These are phyloP conservation scores for Rhadina sibilatrix DNA, from an alignment of 2,113 vertebrate genomes.

Conservation along the genomic window DNA sequence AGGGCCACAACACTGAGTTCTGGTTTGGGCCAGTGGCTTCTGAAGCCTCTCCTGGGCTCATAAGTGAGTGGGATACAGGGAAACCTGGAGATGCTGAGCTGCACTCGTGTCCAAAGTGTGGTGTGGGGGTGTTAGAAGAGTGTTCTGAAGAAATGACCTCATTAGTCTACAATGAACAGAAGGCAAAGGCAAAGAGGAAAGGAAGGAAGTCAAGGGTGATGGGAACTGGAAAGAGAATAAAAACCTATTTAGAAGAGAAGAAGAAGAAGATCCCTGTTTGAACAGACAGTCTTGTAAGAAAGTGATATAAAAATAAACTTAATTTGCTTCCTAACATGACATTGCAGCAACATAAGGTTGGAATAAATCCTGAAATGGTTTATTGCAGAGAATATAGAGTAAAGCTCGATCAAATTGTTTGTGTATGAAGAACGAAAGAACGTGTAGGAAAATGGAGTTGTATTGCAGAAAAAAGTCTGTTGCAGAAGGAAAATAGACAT, in stretches of 20 bases:
- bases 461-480: not conserved
- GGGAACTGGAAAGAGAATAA: not conserved
- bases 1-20: not conserved
- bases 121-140: not conserved
- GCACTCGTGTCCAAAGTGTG: not conserved
- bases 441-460: not conserved
- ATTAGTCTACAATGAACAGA: not conserved
- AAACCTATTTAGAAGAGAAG: not conserved
- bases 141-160: conserved; percentile 16
- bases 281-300: not conserved
- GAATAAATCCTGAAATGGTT: not conserved
- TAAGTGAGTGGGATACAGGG: not conserved
- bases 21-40: not conserved
- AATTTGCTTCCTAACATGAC: not conserved
- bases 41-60: not conserved
- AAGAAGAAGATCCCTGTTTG: not conserved
- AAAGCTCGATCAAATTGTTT: not conserved
- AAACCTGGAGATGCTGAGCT: conserved; percentile 44
- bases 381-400: not conserved
- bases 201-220: not conserved
- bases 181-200: conserved; percentile 23
- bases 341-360: not conserved
- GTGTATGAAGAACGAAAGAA: not conserved
- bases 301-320: not conserved
- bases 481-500: conserved; percentile 14